phyloP scores from a whole-genome alignment of 2,113 vertebrate genomes.

The Bubo blakistoni region DNA sequence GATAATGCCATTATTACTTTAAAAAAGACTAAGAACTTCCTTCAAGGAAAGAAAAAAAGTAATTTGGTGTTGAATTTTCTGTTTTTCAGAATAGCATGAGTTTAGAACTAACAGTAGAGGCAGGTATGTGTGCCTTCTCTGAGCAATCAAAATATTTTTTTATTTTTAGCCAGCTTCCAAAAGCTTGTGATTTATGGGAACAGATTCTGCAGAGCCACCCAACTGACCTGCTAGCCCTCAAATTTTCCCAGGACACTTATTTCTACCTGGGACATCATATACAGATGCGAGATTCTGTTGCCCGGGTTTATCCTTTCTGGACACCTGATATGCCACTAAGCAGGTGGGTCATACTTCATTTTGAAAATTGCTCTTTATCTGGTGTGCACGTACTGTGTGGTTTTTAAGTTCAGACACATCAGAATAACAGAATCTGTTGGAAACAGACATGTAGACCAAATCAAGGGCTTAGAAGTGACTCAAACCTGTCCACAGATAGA shows the following conservation, averaged over 20 bases:
- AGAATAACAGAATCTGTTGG: not conserved
- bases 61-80: not conserved
- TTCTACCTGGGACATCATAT: conserved; percentile 85
- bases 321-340: conserved; percentile 81
- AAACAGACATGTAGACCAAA: not conserved
- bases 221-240: conserved; percentile 90
- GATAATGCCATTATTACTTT: not conserved
- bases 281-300: conserved; percentile 88
- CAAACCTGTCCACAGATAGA: not conserved
- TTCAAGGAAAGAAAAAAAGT: not conserved
- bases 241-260: conserved; percentile 85
- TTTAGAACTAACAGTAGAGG: not conserved
- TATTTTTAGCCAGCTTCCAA: conserved; percentile 74
- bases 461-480: not conserved
- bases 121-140: not conserved
- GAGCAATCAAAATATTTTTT: not conserved
- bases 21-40: not conserved
- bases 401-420: not conserved
- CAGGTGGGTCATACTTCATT: conserved; percentile 70
- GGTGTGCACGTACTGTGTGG: rapidly evolving
- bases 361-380: not conserved
- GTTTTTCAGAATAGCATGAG: not conserved
- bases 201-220: conserved; percentile 86
- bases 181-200: conserved; percentile 86
- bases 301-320: conserved; percentile 87